Percentiles rank a stretch among this genome's conserved stretches.
Evolutionary conservation across 2,113 vertebrate genomes (phyloP).

Genomic region (Periophthalmus modestus): DNA sequence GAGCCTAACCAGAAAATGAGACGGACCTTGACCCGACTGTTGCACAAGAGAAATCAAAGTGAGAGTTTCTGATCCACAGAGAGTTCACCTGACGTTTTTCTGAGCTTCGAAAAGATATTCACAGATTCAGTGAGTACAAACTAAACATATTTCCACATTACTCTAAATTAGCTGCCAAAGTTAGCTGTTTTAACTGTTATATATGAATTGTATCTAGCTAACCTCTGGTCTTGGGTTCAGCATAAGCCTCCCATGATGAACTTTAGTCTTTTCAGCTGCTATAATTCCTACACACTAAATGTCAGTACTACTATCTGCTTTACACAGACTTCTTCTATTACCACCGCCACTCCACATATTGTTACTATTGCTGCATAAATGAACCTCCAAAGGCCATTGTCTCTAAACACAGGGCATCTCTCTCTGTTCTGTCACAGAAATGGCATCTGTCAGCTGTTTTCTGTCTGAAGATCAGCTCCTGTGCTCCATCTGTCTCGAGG

Average conservation of each 20-base stretch:
- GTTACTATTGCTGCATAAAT: not conserved
- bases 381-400: no score
- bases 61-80: not conserved
- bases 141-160: not conserved
- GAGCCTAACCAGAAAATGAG: not conserved
- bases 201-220: not conserved
- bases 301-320: not conserved
- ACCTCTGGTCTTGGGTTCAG: no score
- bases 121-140: not conserved
- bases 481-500: slow-evolving; percentile 2
- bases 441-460: not conserved
- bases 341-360: not conserved
- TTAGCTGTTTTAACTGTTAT: not conserved
- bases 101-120: not conserved
- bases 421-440: not conserved
- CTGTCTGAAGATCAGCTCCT: not conserved
- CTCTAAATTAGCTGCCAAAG: no score
- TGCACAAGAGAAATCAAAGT: not conserved
- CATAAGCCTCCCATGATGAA: not conserved
- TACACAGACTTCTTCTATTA: not conserved
- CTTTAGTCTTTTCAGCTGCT: not conserved
- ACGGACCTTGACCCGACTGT: not conserved
- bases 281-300: not conserved
- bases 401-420: not conserved
- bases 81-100: not conserved